Evolutionary conservation across 2,888 invertebrate species (phyloP).

Genomic region (Netelia virgata): DNA sequence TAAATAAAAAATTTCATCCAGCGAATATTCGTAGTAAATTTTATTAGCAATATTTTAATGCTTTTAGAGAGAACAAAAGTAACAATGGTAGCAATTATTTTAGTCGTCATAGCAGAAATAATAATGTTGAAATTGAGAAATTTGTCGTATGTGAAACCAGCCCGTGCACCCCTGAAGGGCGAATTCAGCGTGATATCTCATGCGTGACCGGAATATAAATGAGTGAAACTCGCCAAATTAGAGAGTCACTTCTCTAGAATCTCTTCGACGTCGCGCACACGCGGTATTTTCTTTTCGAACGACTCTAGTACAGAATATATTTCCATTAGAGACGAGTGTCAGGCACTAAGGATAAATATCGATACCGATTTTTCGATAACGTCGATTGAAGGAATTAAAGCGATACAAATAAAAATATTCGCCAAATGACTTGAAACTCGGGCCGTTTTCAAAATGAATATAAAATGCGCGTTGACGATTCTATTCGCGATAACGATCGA

Average conservation of each 20-base stretch:
- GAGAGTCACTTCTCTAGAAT: constrained; percentile 75
- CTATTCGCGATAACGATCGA: constrained; percentile 55
- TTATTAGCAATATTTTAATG: neutral
- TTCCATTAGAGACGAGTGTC: neutral
- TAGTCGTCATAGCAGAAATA: constrained; percentile 28
- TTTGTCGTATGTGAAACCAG: constrained; percentile 17
- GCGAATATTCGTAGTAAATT: neutral
- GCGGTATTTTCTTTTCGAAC: constrained; percentile 14
- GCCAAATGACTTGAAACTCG: constrained; percentile 69
- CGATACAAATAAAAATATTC: constrained; percentile 1
- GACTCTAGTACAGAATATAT: neutral
- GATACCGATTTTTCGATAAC: neutral
- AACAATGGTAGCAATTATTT: constrained; percentile 1
- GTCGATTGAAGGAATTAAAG: neutral
- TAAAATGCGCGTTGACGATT: constrained; percentile 59
- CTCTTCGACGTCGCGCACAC: constrained; percentile 41
- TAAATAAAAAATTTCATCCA: neutral
- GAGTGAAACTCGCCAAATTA: constrained; percentile 78
- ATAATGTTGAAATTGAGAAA: constrained; percentile 19
- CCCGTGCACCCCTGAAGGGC: constrained; percentile 74
- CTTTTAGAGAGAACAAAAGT: constrained; percentile 1
- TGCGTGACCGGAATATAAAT: constrained; percentile 79
- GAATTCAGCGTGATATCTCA: constrained; percentile 68
- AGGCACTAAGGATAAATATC: neutral
- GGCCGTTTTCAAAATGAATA: constrained; percentile 42